phyloP scores from a whole-genome alignment of 1,140 invertebrate genomes.

The Capitella teleta region DNA sequence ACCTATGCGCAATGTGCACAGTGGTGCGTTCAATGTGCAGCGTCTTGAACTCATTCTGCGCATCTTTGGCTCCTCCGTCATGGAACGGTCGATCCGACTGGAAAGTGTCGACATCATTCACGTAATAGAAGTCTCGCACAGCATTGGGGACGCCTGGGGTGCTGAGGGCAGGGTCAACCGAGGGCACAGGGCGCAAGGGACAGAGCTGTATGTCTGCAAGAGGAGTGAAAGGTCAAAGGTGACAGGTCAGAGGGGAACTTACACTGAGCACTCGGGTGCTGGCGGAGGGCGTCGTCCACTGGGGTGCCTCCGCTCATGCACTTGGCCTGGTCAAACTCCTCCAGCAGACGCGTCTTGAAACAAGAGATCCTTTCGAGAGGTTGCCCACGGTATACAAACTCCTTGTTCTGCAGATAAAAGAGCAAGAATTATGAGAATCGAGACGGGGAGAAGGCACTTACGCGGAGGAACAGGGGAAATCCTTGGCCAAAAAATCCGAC shows the following conservation, averaged over 20 bases:
- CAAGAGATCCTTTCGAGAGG: constrained; percentile 25
- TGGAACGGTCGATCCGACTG: constrained; percentile 32
- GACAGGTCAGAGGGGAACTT: no score
- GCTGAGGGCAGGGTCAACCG: constrained; percentile 18
- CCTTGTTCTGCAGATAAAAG: no score
- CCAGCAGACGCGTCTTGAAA: constrained; percentile 23
- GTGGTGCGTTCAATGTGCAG: constrained; percentile 29
- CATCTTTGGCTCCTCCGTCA: constrained; percentile 23
- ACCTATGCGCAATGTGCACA: constrained; percentile 23
- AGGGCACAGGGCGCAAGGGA: constrained; percentile 23
- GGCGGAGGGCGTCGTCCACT: no score
- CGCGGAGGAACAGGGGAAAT: constrained; percentile 51
- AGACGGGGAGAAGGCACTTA: constrained; percentile 49
- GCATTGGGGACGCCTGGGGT: constrained; percentile 19
- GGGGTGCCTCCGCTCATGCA: no score
- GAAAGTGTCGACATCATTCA: constrained; percentile 34
- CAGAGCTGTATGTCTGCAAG: constrained; percentile 32
- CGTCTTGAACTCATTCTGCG: constrained; percentile 33
- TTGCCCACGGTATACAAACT: constrained; percentile 32
- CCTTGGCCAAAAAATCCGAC: constrained; percentile 32
- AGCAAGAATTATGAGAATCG: no score
- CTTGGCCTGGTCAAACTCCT: constrained; percentile 25
- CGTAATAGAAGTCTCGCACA: constrained; percentile 26
- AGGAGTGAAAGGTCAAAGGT: no score
- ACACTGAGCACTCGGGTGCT: no score